Conservation (phyloP, 64 coral and sea anemone species). For the Porites australiensis region DNA sequence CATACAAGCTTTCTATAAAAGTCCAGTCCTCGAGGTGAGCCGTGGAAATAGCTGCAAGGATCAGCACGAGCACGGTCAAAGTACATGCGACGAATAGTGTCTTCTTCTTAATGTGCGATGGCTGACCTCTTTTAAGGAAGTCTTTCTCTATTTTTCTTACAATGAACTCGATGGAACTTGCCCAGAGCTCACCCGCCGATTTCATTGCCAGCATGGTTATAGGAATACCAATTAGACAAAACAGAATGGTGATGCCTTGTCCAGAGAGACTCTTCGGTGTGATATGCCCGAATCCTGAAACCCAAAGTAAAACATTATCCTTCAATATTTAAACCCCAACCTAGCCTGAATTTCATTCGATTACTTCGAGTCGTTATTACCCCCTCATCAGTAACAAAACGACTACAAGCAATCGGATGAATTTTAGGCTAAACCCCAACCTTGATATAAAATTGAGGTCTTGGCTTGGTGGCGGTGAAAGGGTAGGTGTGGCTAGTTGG, state of each 20-base stretch:
- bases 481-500: too few relatives aligned
- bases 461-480: too few relatives aligned
- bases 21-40: neutral
- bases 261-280: constrained; percentile 35
- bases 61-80: neutral
- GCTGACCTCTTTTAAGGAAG: neutral
- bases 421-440: too few relatives aligned
- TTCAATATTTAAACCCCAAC: neutral
- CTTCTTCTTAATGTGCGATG: neutral
- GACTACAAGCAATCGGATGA: too few relatives aligned
- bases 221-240: constrained; percentile 31
- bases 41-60: neutral
- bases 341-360: too few relatives aligned
- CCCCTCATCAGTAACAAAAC: too few relatives aligned
- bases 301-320: neutral
- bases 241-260: constrained; percentile 32
- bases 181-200: constrained; percentile 19
- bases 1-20: constrained; percentile 15
- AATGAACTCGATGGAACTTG: neutral
- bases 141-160: neutral
- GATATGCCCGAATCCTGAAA: constrained; percentile 33
- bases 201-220: constrained; percentile 50
- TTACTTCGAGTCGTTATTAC: too few relatives aligned
- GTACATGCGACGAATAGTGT: neutral
- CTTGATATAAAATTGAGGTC: too few relatives aligned